Percentiles rank a stretch among this genome's conserved stretches.
phyloP scores from a whole-genome alignment of 2,113 vertebrate genomes.

The Phalacrocorax aristotelis region DNA sequence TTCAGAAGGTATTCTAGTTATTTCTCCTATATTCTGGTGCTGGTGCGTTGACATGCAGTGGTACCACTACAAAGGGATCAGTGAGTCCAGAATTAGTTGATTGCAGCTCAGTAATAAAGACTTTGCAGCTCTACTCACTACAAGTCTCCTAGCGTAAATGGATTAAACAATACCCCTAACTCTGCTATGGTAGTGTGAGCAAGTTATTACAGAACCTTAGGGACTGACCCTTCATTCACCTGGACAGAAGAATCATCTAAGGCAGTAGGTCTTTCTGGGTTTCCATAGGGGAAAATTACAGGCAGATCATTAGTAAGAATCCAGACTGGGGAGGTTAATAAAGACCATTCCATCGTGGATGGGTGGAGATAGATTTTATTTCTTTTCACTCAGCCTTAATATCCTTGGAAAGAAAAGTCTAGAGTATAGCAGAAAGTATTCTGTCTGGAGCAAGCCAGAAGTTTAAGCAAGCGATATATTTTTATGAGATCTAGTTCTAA shows the following conservation, averaged over 20 bases:
- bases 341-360: rapidly evolving
- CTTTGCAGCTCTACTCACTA: neutral
- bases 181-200: neutral
- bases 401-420: neutral
- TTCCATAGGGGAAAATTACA: neutral
- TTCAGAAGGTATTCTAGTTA: neutral
- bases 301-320: neutral
- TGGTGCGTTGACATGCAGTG: neutral
- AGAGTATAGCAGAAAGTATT: neutral
- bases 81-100: neutral
- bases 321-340: neutral
- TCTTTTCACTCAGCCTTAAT: neutral
- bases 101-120: neutral
- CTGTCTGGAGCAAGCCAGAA: neutral
- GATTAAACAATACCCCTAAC: neutral
- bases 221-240: neutral
- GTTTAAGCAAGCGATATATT: neutral
- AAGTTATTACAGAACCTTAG: neutral
- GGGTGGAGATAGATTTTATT: neutral
- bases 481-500: neutral
- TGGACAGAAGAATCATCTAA: neutral
- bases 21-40: neutral
- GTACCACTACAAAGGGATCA: neutral
- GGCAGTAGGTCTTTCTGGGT: neutral
- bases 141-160: neutral